phyloP scores from a whole-genome alignment of 2,797 vertebrate species.

The Coilia nasus region DNA sequence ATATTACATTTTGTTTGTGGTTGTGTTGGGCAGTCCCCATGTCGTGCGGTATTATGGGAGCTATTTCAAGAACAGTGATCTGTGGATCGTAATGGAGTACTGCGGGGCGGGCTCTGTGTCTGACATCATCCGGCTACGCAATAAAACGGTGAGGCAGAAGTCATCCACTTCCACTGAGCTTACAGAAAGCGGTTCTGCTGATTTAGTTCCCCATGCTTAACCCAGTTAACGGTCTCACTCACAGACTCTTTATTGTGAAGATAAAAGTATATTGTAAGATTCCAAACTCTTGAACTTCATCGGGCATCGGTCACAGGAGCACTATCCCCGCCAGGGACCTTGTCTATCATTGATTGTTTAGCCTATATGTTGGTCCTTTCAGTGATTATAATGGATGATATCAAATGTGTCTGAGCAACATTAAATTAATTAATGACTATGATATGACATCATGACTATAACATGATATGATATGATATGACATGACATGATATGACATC shows the following conservation, averaged over 20 bases:
- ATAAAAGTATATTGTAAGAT: background rate
- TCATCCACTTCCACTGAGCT: background rate
- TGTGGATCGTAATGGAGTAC: constrained; percentile 98
- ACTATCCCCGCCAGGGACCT: background rate
- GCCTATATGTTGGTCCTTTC: background rate
- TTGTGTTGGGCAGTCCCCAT: constrained; percentile 73
- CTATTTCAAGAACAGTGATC: constrained; percentile 95
- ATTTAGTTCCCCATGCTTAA: background rate
- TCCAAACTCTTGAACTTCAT: background rate
- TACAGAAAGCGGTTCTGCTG: background rate
- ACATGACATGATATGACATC: background rate
- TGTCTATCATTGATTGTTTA: background rate
- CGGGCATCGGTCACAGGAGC: background rate
- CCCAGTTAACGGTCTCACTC: background rate
- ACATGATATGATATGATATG: no score
- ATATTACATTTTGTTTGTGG: background rate
- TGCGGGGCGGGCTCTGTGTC: constrained; percentile 93
- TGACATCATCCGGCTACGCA: constrained; percentile 91
- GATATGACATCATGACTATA: no score
- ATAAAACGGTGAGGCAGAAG: constrained; percentile 83
- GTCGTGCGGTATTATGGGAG: constrained; percentile 93
- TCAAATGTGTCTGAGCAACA: background rate
- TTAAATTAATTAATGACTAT: no score
- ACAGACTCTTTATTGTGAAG: background rate
- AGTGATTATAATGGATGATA: background rate